Evolutionary conservation across 2,888 invertebrate species (phyloP).

Genomic region (Scrobipalpa costella): DNA sequence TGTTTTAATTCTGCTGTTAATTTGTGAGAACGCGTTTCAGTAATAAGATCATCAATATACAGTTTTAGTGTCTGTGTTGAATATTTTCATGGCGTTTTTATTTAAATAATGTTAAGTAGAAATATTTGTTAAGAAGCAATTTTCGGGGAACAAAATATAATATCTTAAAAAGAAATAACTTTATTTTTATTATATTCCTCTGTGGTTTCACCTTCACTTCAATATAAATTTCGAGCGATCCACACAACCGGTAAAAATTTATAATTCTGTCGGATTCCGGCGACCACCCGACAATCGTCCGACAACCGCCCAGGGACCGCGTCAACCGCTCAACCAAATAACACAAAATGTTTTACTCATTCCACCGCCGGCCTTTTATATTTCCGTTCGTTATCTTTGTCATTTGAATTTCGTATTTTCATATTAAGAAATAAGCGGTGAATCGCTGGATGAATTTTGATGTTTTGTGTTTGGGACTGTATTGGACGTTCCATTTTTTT

Average conservation of each 20-base stretch:
- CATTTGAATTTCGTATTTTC: slow-evolving; percentile 27
- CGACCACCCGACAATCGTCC: background rate
- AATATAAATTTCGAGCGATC: background rate
- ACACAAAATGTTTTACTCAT: slow-evolving; percentile 22
- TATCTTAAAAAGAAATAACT: no score
- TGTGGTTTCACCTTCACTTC: background rate
- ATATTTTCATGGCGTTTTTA: no score
- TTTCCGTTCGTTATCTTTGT: slow-evolving; percentile 26
- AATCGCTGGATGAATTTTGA: no score
- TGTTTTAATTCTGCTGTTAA: background rate
- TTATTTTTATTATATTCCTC: no score
- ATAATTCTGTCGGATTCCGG: background rate
- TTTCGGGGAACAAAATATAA: no score
- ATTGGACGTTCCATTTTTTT: background rate
- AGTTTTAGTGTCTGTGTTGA: no score
- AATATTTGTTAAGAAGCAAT: no score
- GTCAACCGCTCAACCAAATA: background rate
- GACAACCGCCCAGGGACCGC: background rate
- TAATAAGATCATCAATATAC: no score
- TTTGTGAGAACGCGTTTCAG: background rate
- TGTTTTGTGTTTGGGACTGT: slow-evolving; percentile 16
- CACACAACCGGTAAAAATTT: background rate
- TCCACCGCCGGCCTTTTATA: slow-evolving; percentile 10
- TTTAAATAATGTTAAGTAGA: no score
- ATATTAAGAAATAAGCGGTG: slow-evolving; percentile 18